Percentiles rank a stretch among this genome's conserved stretches.
Evolutionary conservation across 1,140 invertebrate genomes (phyloP).

Genomic region (Megalonaias nervosa): DNA sequence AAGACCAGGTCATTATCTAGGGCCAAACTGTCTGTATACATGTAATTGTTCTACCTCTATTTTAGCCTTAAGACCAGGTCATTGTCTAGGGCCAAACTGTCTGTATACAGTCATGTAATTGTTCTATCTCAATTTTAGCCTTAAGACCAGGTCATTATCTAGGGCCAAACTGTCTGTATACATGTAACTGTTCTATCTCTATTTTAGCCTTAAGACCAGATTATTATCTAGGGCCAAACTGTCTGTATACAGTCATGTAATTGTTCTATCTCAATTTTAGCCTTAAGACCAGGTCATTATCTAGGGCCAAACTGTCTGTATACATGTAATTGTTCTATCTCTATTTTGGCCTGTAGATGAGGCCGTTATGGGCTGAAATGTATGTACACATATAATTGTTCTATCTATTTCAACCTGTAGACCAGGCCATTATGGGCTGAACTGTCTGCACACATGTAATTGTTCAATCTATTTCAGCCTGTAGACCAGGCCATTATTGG

Average conservation of each 20-base stretch:
- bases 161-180: constrained; percentile 84
- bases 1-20: constrained; percentile 54
- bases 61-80: constrained; percentile 58
- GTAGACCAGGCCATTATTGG: constrained; percentile 69
- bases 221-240: constrained; percentile 79
- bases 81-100: constrained; percentile 79
- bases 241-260: constrained; percentile 85
- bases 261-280: constrained; percentile 43
- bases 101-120: constrained; percentile 85
- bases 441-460: constrained; percentile 89
- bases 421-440: constrained; percentile 72
- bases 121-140: constrained; percentile 45
- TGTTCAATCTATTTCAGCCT: constrained; percentile 74
- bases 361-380: constrained; percentile 79
- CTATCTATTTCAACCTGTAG: constrained; percentile 55
- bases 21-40: constrained; percentile 84
- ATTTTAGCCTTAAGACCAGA: constrained; percentile 58
- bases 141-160: constrained; percentile 53
- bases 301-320: constrained; percentile 86
- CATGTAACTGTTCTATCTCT: constrained; percentile 83
- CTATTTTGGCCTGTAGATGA: constrained; percentile 55
- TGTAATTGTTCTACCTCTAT: constrained; percentile 73
- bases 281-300: constrained; percentile 54
- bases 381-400: constrained; percentile 79
- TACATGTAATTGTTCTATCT: constrained; percentile 91